These are phyloP conservation scores for Pyrrhosoma nymphula DNA, from an alignment of 2,888 invertebrate species.

Conservation along the genomic window DNA sequence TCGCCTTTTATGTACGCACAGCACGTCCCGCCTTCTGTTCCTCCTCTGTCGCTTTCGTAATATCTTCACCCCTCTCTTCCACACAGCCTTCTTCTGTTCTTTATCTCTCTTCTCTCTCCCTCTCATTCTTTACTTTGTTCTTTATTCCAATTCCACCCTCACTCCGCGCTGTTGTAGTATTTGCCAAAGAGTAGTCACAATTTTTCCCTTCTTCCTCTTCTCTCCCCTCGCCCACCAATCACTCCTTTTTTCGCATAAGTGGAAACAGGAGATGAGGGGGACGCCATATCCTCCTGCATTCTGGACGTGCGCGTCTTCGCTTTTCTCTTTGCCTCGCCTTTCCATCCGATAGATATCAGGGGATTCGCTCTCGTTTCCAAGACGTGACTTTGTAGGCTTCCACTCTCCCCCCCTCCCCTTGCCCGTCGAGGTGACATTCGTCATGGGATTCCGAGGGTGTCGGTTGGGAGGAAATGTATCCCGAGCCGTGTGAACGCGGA, in stretches of 20 bases:
- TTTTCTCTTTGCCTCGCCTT: no score
- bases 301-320: no score
- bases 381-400: neutral
- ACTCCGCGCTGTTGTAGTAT: neutral
- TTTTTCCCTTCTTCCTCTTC: no score
- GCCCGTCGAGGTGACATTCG: neutral
- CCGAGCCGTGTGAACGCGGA: no score
- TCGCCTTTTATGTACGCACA: neutral
- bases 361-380: no score
- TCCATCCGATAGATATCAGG: no score
- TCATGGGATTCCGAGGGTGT: neutral
- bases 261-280: neutral
- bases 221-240: neutral
- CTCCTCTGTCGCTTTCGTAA: neutral
- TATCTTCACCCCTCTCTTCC: neutral
- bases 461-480: no score
- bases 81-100: neutral
- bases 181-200: neutral
- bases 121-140: neutral
- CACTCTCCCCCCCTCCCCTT: neutral
- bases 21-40: slow-evolving; percentile 20
- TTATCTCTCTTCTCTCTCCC: neutral
- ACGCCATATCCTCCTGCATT: no score
- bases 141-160: neutral
- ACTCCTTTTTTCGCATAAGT: neutral